A percentile compares a stretch with the other conserved stretches of the same genome.
Evolutionary conservation across 2,797 vertebrate species (phyloP).

Genomic region (Benthosema pterotum): DNA sequence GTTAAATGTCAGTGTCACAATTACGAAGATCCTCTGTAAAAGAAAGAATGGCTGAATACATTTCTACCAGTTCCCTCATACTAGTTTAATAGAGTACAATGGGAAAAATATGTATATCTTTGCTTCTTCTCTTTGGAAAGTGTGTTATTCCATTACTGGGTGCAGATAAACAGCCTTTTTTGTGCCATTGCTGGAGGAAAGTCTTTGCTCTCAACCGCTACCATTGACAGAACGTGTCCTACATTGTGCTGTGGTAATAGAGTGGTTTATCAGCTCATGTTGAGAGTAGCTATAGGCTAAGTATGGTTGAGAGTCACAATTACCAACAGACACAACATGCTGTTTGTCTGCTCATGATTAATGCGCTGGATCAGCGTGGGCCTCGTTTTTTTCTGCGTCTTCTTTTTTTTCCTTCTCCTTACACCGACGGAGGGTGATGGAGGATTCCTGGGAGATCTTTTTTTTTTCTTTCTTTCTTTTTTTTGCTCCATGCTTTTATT

Average conservation of each 20-base stretch:
- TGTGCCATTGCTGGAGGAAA: slow-evolving; percentile 65
- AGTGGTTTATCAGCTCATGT: slow-evolving; percentile 77
- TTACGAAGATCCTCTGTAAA: slow-evolving; percentile 14
- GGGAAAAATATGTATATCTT: slow-evolving; percentile 32
- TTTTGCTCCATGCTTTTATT: slow-evolving; percentile 27
- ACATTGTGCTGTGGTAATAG: slow-evolving; percentile 73
- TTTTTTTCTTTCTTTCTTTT: slow-evolving; percentile 16
- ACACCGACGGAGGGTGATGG: slow-evolving; percentile 59
- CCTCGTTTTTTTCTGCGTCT: slow-evolving; percentile 17
- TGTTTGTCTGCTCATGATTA: slow-evolving; percentile 78
- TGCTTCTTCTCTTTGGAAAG: slow-evolving; percentile 41
- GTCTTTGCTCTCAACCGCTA: slow-evolving; percentile 56
- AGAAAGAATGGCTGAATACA: slow-evolving; percentile 18
- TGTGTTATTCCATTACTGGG: slow-evolving; percentile 60
- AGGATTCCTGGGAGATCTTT: slow-evolving; percentile 69
- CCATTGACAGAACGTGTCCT: slow-evolving; percentile 61
- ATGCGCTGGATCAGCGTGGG: slow-evolving; percentile 69
- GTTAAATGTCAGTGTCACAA: background rate
- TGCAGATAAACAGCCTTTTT: slow-evolving; percentile 71
- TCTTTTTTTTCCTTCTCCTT: slow-evolving; percentile 6
- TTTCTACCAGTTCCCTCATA: slow-evolving; percentile 22
- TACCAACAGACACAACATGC: slow-evolving; percentile 78
- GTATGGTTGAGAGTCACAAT: slow-evolving; percentile 76
- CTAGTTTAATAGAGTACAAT: slow-evolving; percentile 46
- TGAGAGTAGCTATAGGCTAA: slow-evolving; percentile 76